Evolutionary conservation across 37 sponge, comb jelly and placozoan genomes (phyloP).

Genomic region (Axinella damicornis): DNA sequence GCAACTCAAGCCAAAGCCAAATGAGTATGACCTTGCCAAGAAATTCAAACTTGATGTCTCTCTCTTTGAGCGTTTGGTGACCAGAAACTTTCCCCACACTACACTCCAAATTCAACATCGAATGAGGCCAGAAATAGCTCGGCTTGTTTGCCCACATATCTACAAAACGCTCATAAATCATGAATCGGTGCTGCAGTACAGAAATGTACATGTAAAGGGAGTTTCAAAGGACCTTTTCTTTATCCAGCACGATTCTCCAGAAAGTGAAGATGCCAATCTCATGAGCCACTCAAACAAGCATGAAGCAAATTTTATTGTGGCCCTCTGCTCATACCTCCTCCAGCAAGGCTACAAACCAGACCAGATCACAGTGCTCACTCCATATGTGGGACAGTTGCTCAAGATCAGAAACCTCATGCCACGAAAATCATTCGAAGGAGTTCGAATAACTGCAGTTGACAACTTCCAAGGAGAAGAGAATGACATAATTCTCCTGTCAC

Average conservation of each 20-base stretch:
- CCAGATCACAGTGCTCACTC: conserved; percentile 86
- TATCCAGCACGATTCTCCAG: conserved; percentile 59
- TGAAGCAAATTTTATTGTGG: conserved; percentile 81
- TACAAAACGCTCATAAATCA: conserved; percentile 72
- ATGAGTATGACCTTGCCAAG: conserved; percentile 77
- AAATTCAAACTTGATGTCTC: conserved; percentile 87
- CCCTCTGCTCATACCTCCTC: conserved; percentile 75
- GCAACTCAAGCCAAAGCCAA: conserved; percentile 89
- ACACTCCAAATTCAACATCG: conserved; percentile 88
- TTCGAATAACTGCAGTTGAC: conserved; percentile 79
- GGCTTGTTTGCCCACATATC: conserved; percentile 76
- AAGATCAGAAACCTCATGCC: conserved; percentile 53
- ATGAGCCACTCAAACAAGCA: conserved; percentile 77
- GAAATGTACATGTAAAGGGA: conserved; percentile 67
- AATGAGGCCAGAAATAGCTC: conserved; percentile 83
- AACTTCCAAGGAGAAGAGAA: conserved; percentile 99
- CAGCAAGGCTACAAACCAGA: conserved; percentile 68
- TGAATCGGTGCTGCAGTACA: conserved; percentile 60
- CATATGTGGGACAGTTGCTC: conserved; percentile 90
- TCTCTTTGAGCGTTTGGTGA: conserved; percentile 86
- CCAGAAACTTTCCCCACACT: conserved; percentile 72
- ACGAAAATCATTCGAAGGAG: conserved; percentile 59
- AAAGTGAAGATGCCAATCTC: conserved; percentile 41
- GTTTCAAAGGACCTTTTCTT: conserved; percentile 71
- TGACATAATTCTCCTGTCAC: conserved; percentile 88